Percentiles rank a stretch among this genome's conserved stretches.
Conservation (phyloP, 2,797 vertebrate genomes). For the Acestrorhynchus altus region DNA sequence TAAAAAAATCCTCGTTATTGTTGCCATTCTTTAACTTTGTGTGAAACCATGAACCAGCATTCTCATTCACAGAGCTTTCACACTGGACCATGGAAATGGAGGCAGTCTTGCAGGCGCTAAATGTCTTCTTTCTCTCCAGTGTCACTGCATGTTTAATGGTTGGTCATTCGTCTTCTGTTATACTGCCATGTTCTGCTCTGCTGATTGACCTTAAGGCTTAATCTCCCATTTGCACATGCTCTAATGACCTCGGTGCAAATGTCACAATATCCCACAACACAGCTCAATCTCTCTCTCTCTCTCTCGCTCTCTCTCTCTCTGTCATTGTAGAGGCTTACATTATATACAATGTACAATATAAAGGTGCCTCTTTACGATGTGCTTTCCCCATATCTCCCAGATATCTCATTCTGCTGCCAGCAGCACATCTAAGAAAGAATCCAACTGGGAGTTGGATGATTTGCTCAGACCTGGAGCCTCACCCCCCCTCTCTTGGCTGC, state of each 20-base stretch:
- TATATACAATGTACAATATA: no score
- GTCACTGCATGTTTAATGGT: conserved; percentile 25
- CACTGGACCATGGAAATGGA: not conserved
- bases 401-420: conserved; percentile 15
- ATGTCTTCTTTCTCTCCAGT: conserved; percentile 34
- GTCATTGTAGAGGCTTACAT: no score
- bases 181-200: conserved; percentile 33
- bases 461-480: conserved; percentile 41
- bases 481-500: not conserved
- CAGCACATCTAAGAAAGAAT: conserved; percentile 40
- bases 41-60: not conserved
- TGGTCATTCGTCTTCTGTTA: conserved; percentile 29
- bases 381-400: not conserved
- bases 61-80: not conserved
- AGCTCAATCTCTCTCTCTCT: not conserved
- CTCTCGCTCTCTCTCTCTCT: not conserved
- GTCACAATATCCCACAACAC: conserved; percentile 22
- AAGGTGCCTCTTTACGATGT: not conserved
- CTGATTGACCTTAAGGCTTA: conserved; percentile 35
- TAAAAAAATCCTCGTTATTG: no score
- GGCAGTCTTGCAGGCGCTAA: not conserved
- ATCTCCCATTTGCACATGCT: conserved; percentile 46
- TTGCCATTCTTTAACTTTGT: no score
- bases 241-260: conserved; percentile 24
- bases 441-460: conserved; percentile 19